Conservation (phyloP, 2,888 invertebrate genomes). For the Chymomyza procnemis region DNA sequence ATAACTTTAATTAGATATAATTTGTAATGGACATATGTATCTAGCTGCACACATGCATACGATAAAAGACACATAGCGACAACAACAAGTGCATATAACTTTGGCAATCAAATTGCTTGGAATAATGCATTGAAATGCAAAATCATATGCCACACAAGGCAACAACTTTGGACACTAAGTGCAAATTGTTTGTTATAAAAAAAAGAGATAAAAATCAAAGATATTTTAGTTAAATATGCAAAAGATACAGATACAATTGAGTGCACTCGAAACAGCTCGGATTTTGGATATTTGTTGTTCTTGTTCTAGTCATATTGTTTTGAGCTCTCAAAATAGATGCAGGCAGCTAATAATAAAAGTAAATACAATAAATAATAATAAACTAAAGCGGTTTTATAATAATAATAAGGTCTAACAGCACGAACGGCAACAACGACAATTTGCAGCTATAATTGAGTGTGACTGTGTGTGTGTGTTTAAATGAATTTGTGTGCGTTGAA, state of each 20-base stretch:
- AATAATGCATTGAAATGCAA: slow-evolving; percentile 5
- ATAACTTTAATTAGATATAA: slow-evolving; percentile 67
- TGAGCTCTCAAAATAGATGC: slow-evolving; percentile 51
- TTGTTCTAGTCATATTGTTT: neutral
- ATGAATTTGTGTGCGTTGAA: slow-evolving; percentile 32
- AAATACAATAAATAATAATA: slow-evolving; percentile 71
- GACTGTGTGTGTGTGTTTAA: slow-evolving; percentile 49
- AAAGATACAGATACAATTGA: neutral
- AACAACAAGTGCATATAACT: slow-evolving; percentile 8
- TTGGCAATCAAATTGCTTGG: neutral
- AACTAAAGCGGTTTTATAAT: slow-evolving; percentile 43
- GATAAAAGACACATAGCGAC: slow-evolving; percentile 8
- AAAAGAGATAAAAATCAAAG: slow-evolving; percentile 6
- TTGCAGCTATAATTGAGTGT: slow-evolving; percentile 65
- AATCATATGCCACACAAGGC: slow-evolving; percentile 7
- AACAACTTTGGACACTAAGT: slow-evolving; percentile 7
- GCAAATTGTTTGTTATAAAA: slow-evolving; percentile 15
- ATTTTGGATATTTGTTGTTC: neutral
- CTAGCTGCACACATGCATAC: too few relatives aligned
- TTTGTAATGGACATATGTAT: slow-evolving; percentile 18
- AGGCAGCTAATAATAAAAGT: slow-evolving; percentile 64
- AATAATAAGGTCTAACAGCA: slow-evolving; percentile 44
- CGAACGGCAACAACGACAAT: slow-evolving; percentile 45
- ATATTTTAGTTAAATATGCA: neutral
- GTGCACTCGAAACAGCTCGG: neutral